phyloP scores from a whole-genome alignment of 2,888 invertebrate species.

The Cabera pusaria region DNA sequence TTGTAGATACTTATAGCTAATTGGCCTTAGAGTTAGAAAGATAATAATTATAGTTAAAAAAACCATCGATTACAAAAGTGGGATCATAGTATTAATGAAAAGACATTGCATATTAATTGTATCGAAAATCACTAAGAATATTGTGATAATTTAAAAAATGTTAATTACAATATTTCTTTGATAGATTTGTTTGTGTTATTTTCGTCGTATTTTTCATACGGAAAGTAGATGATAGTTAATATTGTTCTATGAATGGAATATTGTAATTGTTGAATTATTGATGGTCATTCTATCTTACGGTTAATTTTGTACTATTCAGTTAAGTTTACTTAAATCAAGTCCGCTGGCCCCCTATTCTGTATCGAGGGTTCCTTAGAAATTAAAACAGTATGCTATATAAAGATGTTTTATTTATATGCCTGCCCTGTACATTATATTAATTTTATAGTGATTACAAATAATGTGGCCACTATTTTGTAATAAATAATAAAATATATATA shows the following conservation, averaged over 20 bases:
- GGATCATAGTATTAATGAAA: conserved; percentile 73
- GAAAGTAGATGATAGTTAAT: conserved; percentile 6
- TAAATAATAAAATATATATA: too few species aligned
- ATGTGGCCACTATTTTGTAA: too few species aligned
- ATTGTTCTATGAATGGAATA: conserved; percentile 35
- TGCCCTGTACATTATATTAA: conserved; percentile 5
- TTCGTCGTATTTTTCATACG: conserved; percentile 3
- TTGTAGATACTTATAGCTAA: conserved; percentile 78
- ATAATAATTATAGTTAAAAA: conserved; percentile 60
- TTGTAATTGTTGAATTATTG: conserved; percentile 39
- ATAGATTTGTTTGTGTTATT: background rate
- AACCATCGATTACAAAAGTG: conserved; percentile 59
- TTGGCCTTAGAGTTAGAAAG: conserved; percentile 73
- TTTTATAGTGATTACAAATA: too few species aligned
- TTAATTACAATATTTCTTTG: conserved; percentile 51
- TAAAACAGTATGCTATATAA: conserved; percentile 81
- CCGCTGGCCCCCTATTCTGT: conserved; percentile 80
- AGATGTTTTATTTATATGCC: conserved; percentile 66
- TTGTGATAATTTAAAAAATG: conserved; percentile 53
- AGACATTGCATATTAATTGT: conserved; percentile 46
- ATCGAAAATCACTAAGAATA: conserved; percentile 40
- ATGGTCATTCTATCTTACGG: conserved; percentile 53
- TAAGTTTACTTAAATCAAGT: conserved; percentile 78
- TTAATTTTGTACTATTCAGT: conserved; percentile 80
- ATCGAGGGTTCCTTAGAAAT: conserved; percentile 82